A percentile compares a stretch with the other conserved stretches of the same genome.
Evolutionary conservation across 2,888 invertebrate genomes (phyloP).

Genomic region (Corythucha ciliata): DNA sequence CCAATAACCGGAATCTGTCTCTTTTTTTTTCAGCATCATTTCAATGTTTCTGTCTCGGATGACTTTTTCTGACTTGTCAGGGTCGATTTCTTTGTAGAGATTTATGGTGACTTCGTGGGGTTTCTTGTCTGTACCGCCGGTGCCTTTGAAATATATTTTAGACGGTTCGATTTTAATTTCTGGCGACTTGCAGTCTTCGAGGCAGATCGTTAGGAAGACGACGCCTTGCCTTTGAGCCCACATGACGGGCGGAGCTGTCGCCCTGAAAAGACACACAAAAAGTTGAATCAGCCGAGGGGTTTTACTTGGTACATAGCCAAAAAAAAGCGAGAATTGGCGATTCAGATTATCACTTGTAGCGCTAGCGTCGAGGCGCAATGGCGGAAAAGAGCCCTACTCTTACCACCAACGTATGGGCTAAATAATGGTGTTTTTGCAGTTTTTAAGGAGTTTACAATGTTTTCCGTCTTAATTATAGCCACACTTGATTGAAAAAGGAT

Average conservation of each 20-base stretch:
- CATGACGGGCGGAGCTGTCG: conserved; percentile 70
- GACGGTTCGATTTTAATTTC: conserved; percentile 46
- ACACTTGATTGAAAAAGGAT: too few relatives aligned
- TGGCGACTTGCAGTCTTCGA: conserved; percentile 82
- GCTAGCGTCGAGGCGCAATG: too few relatives aligned
- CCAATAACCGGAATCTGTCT: conserved; percentile 72
- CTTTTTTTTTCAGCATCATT: conserved; percentile 48
- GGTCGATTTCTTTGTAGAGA: conserved; percentile 70
- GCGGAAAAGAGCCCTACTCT: too few relatives aligned
- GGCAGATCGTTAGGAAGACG: conserved; percentile 78
- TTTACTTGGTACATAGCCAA: too few relatives aligned
- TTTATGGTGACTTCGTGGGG: conserved; percentile 80
- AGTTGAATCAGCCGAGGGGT: too few relatives aligned
- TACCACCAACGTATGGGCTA: too few relatives aligned
- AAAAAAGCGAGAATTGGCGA: too few relatives aligned
- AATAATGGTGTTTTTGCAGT: too few relatives aligned
- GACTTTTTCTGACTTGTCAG: conserved; percentile 53
- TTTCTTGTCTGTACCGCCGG: conserved; percentile 74
- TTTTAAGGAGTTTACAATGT: too few relatives aligned
- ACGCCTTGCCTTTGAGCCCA: conserved; percentile 87
- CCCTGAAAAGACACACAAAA: conserved; percentile 46
- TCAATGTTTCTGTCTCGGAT: conserved; percentile 46
- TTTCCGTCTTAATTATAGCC: too few relatives aligned
- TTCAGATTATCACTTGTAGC: too few relatives aligned
- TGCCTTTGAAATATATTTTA: conserved; percentile 51